Percentiles rank a stretch among this genome's conserved stretches.
phyloP scores from a whole-genome alignment of 2,797 vertebrate species.

The Gouania willdenowi region DNA sequence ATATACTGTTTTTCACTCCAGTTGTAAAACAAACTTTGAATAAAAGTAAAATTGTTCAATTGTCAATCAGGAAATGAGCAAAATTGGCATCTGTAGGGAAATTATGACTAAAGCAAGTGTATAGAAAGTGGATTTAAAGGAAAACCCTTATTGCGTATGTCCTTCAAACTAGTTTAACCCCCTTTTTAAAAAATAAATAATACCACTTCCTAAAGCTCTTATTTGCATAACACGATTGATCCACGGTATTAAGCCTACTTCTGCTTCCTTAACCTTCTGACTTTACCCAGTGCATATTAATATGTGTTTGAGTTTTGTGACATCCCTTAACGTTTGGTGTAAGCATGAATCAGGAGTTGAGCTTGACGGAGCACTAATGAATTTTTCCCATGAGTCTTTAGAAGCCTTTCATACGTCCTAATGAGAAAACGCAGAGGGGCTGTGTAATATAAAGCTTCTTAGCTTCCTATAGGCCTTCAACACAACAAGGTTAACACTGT shows the following conservation, averaged over 20 bases:
- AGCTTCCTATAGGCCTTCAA: conserved; percentile 31
- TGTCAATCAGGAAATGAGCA: too few relatives aligned
- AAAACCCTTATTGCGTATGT: too few relatives aligned
- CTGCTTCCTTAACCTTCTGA: conserved; percentile 11
- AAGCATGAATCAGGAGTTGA: conserved; percentile 50
- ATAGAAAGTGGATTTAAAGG: too few relatives aligned
- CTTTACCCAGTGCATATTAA: conserved; percentile 21
- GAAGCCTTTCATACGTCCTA: conserved; percentile 64
- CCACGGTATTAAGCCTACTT: background rate
- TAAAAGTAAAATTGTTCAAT: too few relatives aligned
- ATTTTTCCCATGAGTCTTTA: conserved; percentile 62
- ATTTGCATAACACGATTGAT: conserved; percentile 34
- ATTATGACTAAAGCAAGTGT: too few relatives aligned
- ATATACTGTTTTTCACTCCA: too few relatives aligned
- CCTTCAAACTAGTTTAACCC: background rate
- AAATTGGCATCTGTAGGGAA: too few relatives aligned
- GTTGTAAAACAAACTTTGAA: too few relatives aligned
- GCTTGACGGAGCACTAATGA: conserved; percentile 63
- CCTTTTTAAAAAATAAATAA: background rate
- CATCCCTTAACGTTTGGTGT: conserved; percentile 38
- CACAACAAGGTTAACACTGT: conserved; percentile 44
- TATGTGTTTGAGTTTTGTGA: conserved; percentile 45
- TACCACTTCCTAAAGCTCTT: background rate
- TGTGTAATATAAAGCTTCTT: conserved; percentile 49
- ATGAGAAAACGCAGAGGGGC: conserved; percentile 54